Percentiles rank a stretch among this genome's conserved stretches.
These are phyloP conservation scores for Pegoplata infirma DNA, from an alignment of 2,888 invertebrate genomes.

Conservation along the genomic window DNA sequence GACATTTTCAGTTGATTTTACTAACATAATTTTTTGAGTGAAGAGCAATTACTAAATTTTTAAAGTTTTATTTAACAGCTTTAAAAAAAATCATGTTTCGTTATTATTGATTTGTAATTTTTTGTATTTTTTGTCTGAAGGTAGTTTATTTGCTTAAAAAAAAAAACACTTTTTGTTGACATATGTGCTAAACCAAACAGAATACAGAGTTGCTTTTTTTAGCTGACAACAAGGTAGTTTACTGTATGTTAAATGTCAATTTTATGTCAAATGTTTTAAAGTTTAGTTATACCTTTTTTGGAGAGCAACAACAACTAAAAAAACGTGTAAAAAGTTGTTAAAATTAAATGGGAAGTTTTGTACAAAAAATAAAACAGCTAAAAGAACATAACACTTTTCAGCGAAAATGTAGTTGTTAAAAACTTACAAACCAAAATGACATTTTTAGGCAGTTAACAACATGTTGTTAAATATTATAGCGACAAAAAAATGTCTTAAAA, in stretches of 20 bases:
- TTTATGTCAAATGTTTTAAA: constrained; percentile 69
- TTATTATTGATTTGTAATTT: constrained; percentile 23
- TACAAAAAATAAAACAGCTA: constrained; percentile 27
- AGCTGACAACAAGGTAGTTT: constrained; percentile 61
- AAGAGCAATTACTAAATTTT: no score
- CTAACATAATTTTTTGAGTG: no score
- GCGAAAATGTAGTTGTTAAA: constrained; percentile 59
- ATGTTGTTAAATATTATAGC: constrained; percentile 1
- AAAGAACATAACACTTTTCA: constrained; percentile 38
- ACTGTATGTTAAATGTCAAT: constrained; percentile 74
- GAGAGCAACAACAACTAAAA: constrained; percentile 13
- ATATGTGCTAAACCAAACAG: constrained; percentile 13
- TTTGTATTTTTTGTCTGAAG: not conserved
- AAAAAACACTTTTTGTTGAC: constrained; percentile 32
- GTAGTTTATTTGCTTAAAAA: not conserved
- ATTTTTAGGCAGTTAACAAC: constrained; percentile 48
- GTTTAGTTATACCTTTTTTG: constrained; percentile 50
- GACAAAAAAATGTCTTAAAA: not conserved
- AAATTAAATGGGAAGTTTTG: constrained; percentile 54
- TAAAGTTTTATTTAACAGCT: not conserved
- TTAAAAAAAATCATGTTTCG: not conserved
- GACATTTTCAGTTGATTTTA: no score
- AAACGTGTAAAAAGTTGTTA: constrained; percentile 47
- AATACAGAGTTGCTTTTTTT: constrained; percentile 10
- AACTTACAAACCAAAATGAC: constrained; percentile 56